phyloP scores from a whole-genome alignment of 2,797 vertebrate species.

The Garrulus glandarius region DNA sequence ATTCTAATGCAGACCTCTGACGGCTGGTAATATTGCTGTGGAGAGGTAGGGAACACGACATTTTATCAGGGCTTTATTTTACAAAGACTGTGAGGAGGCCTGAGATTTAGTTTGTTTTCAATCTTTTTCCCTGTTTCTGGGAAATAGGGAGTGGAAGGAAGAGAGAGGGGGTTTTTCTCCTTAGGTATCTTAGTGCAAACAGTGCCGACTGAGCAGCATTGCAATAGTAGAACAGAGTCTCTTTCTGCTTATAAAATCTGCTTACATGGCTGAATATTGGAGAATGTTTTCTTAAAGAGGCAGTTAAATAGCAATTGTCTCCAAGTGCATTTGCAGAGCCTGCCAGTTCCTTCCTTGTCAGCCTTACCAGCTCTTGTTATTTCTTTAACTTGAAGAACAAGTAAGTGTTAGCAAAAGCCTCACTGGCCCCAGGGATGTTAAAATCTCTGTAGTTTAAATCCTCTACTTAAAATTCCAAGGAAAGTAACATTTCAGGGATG shows the following conservation, averaged over 20 bases:
- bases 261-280: neutral
- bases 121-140: neutral
- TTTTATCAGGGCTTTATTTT: neutral
- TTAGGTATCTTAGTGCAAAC: neutral
- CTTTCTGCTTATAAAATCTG: neutral
- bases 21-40: neutral
- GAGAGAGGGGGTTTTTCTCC: neutral
- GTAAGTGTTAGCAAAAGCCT: neutral
- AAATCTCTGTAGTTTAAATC: neutral
- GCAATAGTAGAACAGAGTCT: neutral
- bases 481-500: neutral
- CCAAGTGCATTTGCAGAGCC: neutral
- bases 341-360: neutral
- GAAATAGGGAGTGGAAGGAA: neutral
- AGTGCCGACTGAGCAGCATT: neutral
- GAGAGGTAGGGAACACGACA: neutral
- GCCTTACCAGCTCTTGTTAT: neutral
- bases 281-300: neutral
- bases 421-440: rapidly evolving
- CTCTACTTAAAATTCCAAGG: neutral
- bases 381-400: neutral
- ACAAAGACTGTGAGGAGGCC: neutral
- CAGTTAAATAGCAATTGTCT: neutral
- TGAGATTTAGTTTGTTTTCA: neutral
- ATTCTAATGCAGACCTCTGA: neutral